Evolutionary conservation across 1,140 invertebrate genomes (phyloP), one percentile per base, ranked within the genome.

Genomic region (Limonius californicus): DNA sequence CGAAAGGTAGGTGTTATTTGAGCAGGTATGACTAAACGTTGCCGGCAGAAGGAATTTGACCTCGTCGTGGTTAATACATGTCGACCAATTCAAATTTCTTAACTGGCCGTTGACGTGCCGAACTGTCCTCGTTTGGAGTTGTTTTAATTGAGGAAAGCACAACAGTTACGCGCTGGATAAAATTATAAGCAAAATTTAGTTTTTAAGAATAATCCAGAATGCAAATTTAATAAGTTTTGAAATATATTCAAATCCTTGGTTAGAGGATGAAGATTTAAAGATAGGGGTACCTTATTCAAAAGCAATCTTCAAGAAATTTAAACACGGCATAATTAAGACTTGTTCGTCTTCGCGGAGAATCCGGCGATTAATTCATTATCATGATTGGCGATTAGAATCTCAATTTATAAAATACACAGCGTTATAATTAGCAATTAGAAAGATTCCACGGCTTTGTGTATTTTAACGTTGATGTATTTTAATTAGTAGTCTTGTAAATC

Each of bases 401-500:
- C 74, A 75, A 75, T 75, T 75, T 74, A 72, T 74, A 74, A 73
- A 75, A 74, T 73, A 75, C 74, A 75, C 74, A 75, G 72, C 72
- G 67, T 72, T 73, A 71, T 74, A 75, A 75, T 75, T 75, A 75
- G 72, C 70, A 72, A 73, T 72, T 73, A 74, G 68, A 70, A 70
- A 72, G 70, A 70, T 72, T 70, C 64, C 30, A 65, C 64, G 64
- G 68, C 67, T 67, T 64, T 54, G 69, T 65, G 62, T 65, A 67
- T 60, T 68, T 66, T 57, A 64, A 65, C 70, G 69, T 64, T 69
- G 70, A 69, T 67, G 72, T 70, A 69, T 74, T 74, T 73, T 74
- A 74, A 74, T 73, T 72, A 73, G 67, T 59, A 63, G 69, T 67
- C 72, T 70, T 67, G 67, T 62, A 70, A 73, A 74, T 74, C 72